Base-by-base conservation (phyloP, 2,888 invertebrate genomes). In the Lomographa bimaculata region DNA sequence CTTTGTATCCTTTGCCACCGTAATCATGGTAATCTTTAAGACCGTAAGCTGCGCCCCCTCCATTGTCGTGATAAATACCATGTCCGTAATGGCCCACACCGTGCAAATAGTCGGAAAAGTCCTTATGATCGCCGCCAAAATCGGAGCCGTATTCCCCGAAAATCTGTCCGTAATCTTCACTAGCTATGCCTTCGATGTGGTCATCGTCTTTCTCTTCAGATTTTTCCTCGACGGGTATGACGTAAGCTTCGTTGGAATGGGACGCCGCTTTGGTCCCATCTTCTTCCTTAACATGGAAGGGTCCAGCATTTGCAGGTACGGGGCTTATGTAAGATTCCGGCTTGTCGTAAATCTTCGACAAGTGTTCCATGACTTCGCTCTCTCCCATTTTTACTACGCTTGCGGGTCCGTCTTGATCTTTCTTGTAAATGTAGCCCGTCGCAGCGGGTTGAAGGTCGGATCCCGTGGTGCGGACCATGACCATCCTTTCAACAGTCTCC, bases 391-490 rank as follows among this genome's bases (percentile, higher is more conserved):
- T 73, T 8, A 86, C 71, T 27, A 90, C 87, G 49, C 84, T 86
- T 1, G 78, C 84, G 0, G 87, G 84, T 0, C 89, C 86, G 19
- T 87, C 77, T 42, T 73, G 80, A 37, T 85, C 80, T 58, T 90
- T 89, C 50, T 86, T 86, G 64, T 90, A 90, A 18, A 90, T 84
- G 66, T 91, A 92, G 0, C 91, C 92, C 0, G 91, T 90, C 0
- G 91, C 91, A 0, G 91, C 91, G 0, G 90, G 90, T 46, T 90
- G 91, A 17, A 92, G 87, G 64, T 92, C 92, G 2, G 90, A 89
- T 21, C 90, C 89, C 0, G 89, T 83, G 39, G 89, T 91, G 34
- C 91, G 82, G 20, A 91, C 89, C 78, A 91, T 84, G 14, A 90
- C 89, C 85, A 89, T 91, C 50, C 89, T 70, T 48, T 87, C 82